phyloP scores from a whole-genome alignment of 1,140 invertebrate genomes.

The Formica selysi region DNA sequence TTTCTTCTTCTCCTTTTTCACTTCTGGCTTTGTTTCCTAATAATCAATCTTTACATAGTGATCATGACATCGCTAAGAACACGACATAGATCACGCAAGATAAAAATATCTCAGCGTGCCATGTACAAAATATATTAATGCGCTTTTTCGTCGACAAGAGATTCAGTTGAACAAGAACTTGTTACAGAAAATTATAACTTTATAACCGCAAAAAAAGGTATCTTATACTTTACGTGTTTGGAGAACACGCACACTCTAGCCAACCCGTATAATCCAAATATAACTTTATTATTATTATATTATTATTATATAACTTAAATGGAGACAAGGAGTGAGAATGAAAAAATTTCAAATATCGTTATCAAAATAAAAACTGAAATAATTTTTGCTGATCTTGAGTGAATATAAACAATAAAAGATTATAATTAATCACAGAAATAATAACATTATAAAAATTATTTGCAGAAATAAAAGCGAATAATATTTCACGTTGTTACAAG shows the following conservation, averaged over 20 bases:
- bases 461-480: neutral
- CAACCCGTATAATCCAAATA: too few relatives aligned
- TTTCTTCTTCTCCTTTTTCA: slow-evolving; percentile 76
- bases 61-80: neutral
- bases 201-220: too few relatives aligned
- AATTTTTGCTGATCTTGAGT: neutral
- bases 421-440: neutral
- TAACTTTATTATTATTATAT: neutral
- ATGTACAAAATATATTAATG: neutral
- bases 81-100: neutral
- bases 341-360: neutral
- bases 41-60: slow-evolving; percentile 36
- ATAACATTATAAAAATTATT: neutral
- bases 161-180: neutral
- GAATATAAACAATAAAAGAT: neutral
- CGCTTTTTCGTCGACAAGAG: neutral
- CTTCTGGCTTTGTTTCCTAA: slow-evolving; percentile 78
- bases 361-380: neutral
- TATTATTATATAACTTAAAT: neutral
- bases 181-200: neutral
- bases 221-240: too few relatives aligned
- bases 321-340: neutral
- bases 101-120: neutral
- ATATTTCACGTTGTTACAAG: neutral
- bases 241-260: too few relatives aligned